A percentile compares a stretch with the other conserved stretches of the same genome.
phyloP scores from a whole-genome alignment of 1,140 invertebrate species.

The Cyclargus thomasi region DNA sequence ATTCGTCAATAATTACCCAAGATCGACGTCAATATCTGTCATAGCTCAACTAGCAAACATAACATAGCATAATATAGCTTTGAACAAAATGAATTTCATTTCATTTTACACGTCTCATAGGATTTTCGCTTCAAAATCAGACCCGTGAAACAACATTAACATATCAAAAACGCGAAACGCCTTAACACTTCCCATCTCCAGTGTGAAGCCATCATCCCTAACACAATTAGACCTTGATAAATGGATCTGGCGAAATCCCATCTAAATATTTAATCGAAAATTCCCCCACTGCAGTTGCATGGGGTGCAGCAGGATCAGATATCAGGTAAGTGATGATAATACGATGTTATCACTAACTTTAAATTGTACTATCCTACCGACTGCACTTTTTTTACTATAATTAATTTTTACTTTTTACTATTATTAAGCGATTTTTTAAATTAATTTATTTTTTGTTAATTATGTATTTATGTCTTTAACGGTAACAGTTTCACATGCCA shows the following conservation, averaged over 20 bases:
- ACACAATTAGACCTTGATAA: conserved; percentile 70
- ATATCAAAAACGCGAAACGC: conserved; percentile 60
- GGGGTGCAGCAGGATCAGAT: conserved; percentile 25
- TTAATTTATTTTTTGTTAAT: too few species aligned
- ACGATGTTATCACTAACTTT: conserved; percentile 5
- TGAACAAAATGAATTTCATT: background rate
- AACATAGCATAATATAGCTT: too few species aligned
- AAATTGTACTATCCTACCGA: background rate
- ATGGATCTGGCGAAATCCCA: conserved; percentile 71
- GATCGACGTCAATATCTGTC: too few species aligned
- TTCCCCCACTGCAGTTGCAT: conserved; percentile 50
- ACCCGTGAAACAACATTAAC: conserved; percentile 55
- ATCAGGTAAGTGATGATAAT: conserved; percentile 19
- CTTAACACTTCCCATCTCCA: conserved; percentile 44
- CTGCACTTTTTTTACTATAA: background rate
- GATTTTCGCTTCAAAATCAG: background rate
- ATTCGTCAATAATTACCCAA: too few species aligned
- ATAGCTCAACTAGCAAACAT: too few species aligned
- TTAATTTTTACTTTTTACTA: too few species aligned
- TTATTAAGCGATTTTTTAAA: too few species aligned
- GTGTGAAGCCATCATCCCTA: conserved; percentile 45
- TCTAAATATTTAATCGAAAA: conserved; percentile 74
- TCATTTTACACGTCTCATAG: background rate
- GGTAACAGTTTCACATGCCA: too few species aligned
- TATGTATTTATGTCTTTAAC: too few species aligned